phyloP scores from a whole-genome alignment of 2,113 vertebrate species.

The Sinocyclocheilus anophthalmus region DNA sequence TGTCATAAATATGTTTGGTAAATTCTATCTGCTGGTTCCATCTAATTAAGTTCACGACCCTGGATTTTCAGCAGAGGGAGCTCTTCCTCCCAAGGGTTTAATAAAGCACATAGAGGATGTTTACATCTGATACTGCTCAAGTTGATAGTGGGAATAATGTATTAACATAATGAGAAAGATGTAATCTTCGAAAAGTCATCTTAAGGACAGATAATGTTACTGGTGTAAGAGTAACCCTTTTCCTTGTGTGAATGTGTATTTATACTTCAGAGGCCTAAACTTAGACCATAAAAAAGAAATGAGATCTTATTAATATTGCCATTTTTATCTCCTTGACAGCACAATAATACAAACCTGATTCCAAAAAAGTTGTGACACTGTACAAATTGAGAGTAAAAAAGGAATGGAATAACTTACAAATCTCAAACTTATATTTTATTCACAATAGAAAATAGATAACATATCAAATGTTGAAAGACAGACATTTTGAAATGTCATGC shows the following conservation, averaged over 20 bases:
- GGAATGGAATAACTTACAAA: no score
- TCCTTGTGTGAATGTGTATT: neutral
- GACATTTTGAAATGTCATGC: no score
- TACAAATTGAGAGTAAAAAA: no score
- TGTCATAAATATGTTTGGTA: conserved; percentile 8
- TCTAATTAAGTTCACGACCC: conserved; percentile 25
- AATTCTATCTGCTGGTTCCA: neutral
- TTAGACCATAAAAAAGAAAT: neutral
- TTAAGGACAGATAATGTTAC: conserved; percentile 1
- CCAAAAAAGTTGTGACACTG: no score
- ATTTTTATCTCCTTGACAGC: neutral
- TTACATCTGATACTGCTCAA: conserved; percentile 6
- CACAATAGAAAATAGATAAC: no score
- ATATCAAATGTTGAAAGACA: no score
- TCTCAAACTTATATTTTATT: no score
- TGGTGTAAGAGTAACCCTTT: neutral
- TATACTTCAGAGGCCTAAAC: neutral
- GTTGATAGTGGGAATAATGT: neutral
- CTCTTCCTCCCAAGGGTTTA: neutral
- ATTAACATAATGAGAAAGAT: conserved; percentile 20
- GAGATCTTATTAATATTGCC: neutral
- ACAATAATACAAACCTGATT: no score
- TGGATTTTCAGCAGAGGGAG: neutral
- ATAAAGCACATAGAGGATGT: conserved; percentile 3
- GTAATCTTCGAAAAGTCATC: neutral